phyloP scores from a whole-genome alignment of 2,888 invertebrate genomes.

The Augiades crinisus region DNA sequence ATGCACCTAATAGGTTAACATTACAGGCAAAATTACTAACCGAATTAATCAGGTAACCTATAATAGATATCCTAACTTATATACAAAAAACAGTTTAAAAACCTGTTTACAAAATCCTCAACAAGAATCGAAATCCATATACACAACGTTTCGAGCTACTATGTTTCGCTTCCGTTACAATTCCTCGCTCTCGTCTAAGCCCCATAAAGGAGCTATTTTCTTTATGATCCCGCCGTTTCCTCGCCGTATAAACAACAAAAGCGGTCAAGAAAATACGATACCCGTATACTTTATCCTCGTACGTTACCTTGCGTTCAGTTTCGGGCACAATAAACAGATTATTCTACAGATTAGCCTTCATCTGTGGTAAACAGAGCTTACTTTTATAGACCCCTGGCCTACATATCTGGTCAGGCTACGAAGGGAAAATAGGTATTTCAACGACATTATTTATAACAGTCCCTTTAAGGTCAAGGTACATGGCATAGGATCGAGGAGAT shows the following conservation, averaged over 20 bases:
- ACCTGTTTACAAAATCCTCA: background rate
- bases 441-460: slow-evolving; percentile 16
- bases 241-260: slow-evolving; percentile 17
- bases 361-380: slow-evolving; percentile 12
- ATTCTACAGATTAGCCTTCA: slow-evolving; percentile 25
- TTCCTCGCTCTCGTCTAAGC: slow-evolving; percentile 1
- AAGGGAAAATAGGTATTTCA: slow-evolving; percentile 5
- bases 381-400: slow-evolving; percentile 16
- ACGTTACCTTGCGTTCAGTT: slow-evolving; percentile 23
- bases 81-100: no score
- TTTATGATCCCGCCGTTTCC: slow-evolving; percentile 3
- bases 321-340: slow-evolving; percentile 23
- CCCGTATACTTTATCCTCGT: slow-evolving; percentile 17
- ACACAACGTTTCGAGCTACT: background rate
- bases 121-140: background rate
- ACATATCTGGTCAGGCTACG: background rate
- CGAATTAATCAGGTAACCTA: no score
- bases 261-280: slow-evolving; percentile 22
- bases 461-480: slow-evolving; percentile 20
- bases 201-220: slow-evolving; percentile 13
- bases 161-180: slow-evolving; percentile 4
- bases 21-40: no score
- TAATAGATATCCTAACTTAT: no score
- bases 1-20: no score
- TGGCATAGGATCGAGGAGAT: background rate